phyloP scores from a whole-genome alignment of 2,113 vertebrate genomes.

The Planiliza haematocheilus region DNA sequence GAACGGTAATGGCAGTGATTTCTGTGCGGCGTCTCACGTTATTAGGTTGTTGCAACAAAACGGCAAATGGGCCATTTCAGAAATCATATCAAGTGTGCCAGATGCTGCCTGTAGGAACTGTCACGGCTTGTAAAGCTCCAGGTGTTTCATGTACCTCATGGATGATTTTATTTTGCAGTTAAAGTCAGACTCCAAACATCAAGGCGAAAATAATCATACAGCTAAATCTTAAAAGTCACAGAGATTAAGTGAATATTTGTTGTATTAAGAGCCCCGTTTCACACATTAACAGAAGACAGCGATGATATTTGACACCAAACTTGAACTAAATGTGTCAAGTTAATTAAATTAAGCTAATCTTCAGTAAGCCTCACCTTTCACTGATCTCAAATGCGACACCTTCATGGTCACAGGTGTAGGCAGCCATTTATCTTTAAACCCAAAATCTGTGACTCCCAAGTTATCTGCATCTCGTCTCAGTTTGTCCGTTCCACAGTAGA shows the following conservation, averaged over 20 bases:
- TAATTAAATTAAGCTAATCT: neutral
- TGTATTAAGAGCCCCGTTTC: neutral
- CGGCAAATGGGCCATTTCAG: conserved; percentile 23
- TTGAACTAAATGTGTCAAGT: neutral
- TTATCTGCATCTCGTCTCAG: neutral
- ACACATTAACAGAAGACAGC: neutral
- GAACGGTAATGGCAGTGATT: conserved; percentile 26
- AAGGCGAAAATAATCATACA: no score
- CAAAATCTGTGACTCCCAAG: neutral
- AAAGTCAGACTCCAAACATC: neutral
- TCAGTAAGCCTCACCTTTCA: neutral
- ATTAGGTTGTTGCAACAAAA: conserved; percentile 28
- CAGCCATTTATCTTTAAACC: neutral
- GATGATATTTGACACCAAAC: neutral
- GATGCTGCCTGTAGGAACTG: conserved; percentile 26
- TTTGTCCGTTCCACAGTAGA: conserved; percentile 27
- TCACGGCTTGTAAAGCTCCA: neutral
- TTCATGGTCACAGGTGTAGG: neutral
- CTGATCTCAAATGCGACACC: neutral
- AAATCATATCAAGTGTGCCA: conserved; percentile 28
- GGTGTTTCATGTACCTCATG: neutral
- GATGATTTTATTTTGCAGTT: neutral
- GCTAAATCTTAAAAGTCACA: no score
- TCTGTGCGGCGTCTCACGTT: conserved; percentile 5
- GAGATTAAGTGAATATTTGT: neutral